phyloP scores from a whole-genome alignment of 1,140 invertebrate genomes.

The Melanaphis sacchari region DNA sequence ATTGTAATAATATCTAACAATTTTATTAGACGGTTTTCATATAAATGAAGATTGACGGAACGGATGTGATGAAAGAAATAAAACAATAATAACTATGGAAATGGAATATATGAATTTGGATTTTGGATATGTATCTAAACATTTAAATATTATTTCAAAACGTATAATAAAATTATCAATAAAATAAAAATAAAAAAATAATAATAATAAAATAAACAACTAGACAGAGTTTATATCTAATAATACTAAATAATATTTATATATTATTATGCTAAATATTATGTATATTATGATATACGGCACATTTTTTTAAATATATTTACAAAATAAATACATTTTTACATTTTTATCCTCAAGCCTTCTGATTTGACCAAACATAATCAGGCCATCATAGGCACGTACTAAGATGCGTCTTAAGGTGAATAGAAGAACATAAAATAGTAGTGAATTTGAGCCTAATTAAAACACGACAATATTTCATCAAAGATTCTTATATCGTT shows the following conservation, averaged over 20 bases:
- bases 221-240: conserved; percentile 7
- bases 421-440: background rate
- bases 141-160: background rate
- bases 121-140: background rate
- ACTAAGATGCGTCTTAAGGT: conserved; percentile 13
- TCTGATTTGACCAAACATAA: background rate
- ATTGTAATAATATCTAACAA: background rate
- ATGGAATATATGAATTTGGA: background rate
- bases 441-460: background rate
- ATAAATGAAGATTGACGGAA: background rate
- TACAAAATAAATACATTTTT: conserved; percentile 52
- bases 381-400: background rate
- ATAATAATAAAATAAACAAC: background rate
- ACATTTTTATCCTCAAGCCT: background rate
- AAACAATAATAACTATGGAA: background rate
- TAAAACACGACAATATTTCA: background rate
- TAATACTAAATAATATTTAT: conserved; percentile 1
- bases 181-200: conserved; percentile 19
- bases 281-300: conserved; percentile 29
- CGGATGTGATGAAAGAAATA: background rate
- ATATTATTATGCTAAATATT: background rate
- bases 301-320: conserved; percentile 38
- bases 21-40: background rate
- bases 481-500: background rate
- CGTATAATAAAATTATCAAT: background rate